A percentile compares a stretch with the other conserved stretches of the same genome.
Conservation (phyloP, 2,113 vertebrate species). For the Lichenostomus cassidix region DNA sequence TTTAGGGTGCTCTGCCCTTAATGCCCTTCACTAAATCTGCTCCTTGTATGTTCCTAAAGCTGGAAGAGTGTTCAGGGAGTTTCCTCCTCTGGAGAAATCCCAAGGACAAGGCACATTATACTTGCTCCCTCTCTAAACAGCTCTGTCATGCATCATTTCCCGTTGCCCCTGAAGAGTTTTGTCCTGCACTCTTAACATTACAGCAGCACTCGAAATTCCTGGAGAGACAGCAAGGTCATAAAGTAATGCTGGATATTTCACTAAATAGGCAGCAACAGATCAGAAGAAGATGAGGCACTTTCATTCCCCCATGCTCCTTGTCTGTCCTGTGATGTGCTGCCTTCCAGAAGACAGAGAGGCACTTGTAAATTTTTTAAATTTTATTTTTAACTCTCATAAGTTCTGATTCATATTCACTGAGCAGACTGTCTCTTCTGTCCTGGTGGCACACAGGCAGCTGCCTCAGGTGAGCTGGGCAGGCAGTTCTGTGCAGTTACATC, state of each 20-base stretch:
- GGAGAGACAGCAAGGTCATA: neutral
- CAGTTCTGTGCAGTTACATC: rapidly evolving
- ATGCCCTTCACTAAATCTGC: neutral
- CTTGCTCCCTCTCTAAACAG: neutral
- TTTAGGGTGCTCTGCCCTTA: neutral
- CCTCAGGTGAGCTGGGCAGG: neutral
- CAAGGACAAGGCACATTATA: neutral
- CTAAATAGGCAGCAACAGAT: neutral
- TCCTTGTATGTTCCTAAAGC: neutral
- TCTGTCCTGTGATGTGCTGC: neutral
- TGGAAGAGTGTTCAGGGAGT: neutral
- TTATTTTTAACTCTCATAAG: neutral
- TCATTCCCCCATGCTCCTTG: neutral
- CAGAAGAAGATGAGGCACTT: neutral
- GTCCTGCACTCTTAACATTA: neutral
- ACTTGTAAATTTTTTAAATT: rapidly evolving
- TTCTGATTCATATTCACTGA: neutral
- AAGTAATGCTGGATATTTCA: neutral
- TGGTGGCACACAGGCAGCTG: neutral
- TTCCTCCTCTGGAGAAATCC: neutral
- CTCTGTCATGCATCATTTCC: neutral
- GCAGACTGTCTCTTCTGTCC: neutral
- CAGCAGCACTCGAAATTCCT: neutral
- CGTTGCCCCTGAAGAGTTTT: neutral
- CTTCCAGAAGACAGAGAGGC: neutral